Conservation (phyloP, 64 coral and sea anemone species). For the Actinia tenebrosa region DNA sequence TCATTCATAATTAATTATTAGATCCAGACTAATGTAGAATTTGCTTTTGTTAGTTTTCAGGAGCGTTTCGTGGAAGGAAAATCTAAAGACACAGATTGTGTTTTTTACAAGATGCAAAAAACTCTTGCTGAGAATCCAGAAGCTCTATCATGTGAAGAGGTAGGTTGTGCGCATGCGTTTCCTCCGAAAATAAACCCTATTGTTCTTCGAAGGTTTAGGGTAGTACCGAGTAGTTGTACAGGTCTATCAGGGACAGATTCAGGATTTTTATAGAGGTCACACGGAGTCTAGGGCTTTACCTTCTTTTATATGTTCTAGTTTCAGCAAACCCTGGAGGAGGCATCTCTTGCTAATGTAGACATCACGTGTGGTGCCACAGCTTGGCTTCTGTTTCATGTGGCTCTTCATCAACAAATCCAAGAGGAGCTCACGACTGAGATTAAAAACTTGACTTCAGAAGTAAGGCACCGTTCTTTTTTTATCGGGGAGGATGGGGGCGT, state of each 20-base stretch:
- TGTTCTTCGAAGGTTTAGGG: too few species aligned
- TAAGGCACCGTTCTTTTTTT: background rate
- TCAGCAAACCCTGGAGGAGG: constrained; percentile 44
- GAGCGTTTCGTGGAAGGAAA: constrained; percentile 35
- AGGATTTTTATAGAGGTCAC: too few species aligned
- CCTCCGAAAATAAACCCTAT: too few species aligned
- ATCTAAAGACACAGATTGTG: constrained; percentile 19
- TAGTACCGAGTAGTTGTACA: too few species aligned
- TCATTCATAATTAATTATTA: background rate
- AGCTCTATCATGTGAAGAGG: constrained; percentile 46
- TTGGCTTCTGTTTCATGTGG: constrained; percentile 55
- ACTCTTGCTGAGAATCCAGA: constrained; percentile 26
- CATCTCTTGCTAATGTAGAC: constrained; percentile 56
- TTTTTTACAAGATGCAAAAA: constrained; percentile 63
- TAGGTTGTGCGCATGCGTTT: background rate
- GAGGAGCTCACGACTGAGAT: constrained; percentile 33
- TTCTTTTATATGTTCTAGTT: constrained; percentile 13
- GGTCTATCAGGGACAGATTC: too few species aligned
- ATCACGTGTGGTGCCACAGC: constrained; percentile 42
- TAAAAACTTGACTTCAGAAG: constrained; percentile 6
- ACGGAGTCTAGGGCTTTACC: too few species aligned
- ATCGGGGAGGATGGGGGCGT: background rate
- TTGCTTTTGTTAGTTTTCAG: constrained; percentile 20
- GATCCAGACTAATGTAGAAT: too few species aligned
- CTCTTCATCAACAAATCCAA: constrained; percentile 32